phyloP scores from a whole-genome alignment of 2,888 invertebrate genomes.

The Eilema griseolum region DNA sequence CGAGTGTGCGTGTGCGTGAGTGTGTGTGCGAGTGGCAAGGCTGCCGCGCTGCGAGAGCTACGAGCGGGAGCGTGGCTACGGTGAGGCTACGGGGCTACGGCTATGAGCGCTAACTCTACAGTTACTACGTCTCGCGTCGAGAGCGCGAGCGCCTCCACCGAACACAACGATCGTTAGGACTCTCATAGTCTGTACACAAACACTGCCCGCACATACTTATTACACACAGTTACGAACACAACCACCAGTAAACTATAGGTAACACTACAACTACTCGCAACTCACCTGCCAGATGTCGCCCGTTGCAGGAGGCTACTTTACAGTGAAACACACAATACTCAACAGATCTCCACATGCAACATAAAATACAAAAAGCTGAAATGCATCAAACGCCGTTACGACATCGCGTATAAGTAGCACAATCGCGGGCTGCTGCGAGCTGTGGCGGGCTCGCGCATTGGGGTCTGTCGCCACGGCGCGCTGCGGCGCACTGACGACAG shows the following conservation, averaged over 20 bases:
- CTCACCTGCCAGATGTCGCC: background rate
- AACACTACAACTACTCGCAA: background rate
- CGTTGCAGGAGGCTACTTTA: background rate
- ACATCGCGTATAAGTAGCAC: background rate
- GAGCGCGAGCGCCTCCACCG: conserved; percentile 8
- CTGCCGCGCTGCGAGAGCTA: conserved; percentile 8
- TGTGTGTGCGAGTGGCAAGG: conserved; percentile 25
- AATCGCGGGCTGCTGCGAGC: background rate
- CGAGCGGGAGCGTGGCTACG: conserved; percentile 19
- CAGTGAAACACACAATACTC: background rate
- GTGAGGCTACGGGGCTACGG: conserved; percentile 13
- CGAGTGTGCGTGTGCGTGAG: conserved; percentile 20
- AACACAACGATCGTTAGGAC: background rate
- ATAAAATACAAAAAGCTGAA: background rate
- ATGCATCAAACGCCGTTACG: background rate
- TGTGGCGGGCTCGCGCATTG: background rate
- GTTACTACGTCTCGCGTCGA: background rate
- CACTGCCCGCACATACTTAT: conserved; percentile 5
- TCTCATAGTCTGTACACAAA: conserved; percentile 13
- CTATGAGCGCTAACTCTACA: conserved; percentile 17
- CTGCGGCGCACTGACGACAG: no score
- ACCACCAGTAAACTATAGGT: background rate
- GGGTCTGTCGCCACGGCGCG: no score
- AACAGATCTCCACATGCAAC: conserved; percentile 2
- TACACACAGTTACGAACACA: conserved; percentile 1